Evolutionary conservation across 92 coral and sea anemone genomes (phyloP).

Genomic region (Muricea muricata): DNA sequence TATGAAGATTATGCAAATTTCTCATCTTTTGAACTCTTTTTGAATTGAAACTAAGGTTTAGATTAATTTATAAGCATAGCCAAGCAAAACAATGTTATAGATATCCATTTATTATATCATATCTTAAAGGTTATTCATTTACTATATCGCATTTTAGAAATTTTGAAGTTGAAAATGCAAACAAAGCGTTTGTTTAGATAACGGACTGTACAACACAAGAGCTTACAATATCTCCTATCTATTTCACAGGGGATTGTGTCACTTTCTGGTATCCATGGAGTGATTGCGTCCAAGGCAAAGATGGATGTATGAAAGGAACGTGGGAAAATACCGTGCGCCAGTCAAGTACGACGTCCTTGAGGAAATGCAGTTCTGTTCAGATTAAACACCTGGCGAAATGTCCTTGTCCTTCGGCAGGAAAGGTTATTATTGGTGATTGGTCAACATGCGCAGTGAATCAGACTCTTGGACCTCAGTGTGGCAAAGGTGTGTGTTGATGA

Average conservation of each 20-base stretch:
- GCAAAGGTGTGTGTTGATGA: not conserved
- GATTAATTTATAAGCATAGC: no score
- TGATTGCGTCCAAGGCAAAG: not conserved
- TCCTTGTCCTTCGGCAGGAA: not conserved
- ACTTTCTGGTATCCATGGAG: conserved; percentile 2
- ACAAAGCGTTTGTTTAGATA: no score
- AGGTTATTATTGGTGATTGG: conserved; percentile 19
- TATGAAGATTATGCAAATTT: no score
- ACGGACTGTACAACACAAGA: no score
- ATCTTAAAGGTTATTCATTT: no score
- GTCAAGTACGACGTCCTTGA: not conserved
- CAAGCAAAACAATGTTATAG: no score
- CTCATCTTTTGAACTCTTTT: no score
- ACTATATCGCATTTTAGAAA: no score
- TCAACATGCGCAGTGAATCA: conserved; percentile 11
- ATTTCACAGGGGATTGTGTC: conserved; percentile 72
- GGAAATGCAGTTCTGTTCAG: not conserved
- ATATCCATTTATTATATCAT: no score
- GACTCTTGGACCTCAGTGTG: conserved; percentile 6
- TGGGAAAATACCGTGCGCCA: not conserved
- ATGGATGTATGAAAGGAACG: not conserved
- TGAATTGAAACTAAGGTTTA: no score
- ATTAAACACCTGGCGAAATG: not conserved
- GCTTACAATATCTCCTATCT: conserved; percentile 70
- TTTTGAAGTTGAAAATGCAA: no score